phyloP scores from a whole-genome alignment of 2,888 invertebrate genomes.

The Merodon equestris region DNA sequence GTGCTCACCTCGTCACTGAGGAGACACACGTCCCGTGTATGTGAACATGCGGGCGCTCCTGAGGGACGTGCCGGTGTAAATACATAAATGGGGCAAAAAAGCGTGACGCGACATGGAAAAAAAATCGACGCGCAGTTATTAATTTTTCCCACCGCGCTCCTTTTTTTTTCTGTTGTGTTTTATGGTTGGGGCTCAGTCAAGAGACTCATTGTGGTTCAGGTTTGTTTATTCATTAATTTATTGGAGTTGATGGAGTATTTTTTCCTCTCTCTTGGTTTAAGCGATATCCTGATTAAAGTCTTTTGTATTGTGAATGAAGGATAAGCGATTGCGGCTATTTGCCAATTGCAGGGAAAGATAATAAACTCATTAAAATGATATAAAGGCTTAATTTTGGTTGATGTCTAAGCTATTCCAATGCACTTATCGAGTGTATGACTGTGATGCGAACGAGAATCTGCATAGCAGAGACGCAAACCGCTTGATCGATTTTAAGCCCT shows the following conservation, averaged over 20 bases:
- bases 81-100: slow-evolving; percentile 10
- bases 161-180: slow-evolving; percentile 11
- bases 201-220: slow-evolving; percentile 37
- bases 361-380: slow-evolving; percentile 79
- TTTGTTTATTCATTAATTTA: slow-evolving; percentile 66
- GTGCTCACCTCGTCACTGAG: slow-evolving; percentile 54
- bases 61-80: slow-evolving; percentile 17
- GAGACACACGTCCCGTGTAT: slow-evolving; percentile 39
- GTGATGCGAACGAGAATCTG: too few species aligned
- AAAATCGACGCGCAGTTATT: slow-evolving; percentile 46
- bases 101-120: not conserved
- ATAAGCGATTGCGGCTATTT: slow-evolving; percentile 50
- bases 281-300: slow-evolving; percentile 49
- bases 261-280: slow-evolving; percentile 10
- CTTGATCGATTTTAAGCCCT: too few species aligned
- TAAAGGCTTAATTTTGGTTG: slow-evolving; percentile 71
- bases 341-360: slow-evolving; percentile 69
- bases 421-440: too few species aligned
- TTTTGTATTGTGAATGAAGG: slow-evolving; percentile 62
- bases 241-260: slow-evolving; percentile 1
- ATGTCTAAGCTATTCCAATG: too few species aligned
- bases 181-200: slow-evolving; percentile 26
- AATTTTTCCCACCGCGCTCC: slow-evolving; percentile 37
- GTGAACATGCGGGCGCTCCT: slow-evolving; percentile 29
- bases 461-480: too few species aligned